A percentile compares a stretch with the other conserved stretches of the same genome.
phyloP scores from a whole-genome alignment of 2,113 vertebrate genomes.

The Eretmochelys imbricata region DNA sequence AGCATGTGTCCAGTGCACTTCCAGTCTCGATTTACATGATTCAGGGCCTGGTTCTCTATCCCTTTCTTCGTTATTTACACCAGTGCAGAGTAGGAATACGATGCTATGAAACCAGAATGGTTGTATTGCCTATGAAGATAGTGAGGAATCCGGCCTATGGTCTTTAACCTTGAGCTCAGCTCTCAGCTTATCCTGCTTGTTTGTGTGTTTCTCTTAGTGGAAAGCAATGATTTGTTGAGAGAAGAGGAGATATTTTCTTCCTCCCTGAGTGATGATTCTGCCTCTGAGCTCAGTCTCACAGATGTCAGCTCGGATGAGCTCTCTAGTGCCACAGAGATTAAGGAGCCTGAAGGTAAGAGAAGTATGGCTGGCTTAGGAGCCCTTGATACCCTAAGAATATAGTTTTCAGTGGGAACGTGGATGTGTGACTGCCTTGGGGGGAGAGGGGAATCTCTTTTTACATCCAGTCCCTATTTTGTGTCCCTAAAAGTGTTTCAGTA shows the following conservation, averaged over 20 bases:
- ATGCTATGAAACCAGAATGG: background rate
- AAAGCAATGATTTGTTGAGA: conserved; percentile 21
- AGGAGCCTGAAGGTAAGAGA: conserved; percentile 25
- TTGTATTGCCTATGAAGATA: background rate
- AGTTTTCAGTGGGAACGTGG: background rate
- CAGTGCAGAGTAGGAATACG: background rate
- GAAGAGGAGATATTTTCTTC: conserved; percentile 15
- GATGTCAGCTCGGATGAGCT: conserved; percentile 79
- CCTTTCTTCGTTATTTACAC: background rate
- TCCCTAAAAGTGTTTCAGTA: background rate
- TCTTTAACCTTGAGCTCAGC: background rate
- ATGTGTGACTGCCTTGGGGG: background rate
- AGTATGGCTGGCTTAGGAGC: background rate
- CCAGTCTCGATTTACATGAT: background rate
- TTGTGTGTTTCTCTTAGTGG: background rate
- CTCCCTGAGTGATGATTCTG: conserved; percentile 59
- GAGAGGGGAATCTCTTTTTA: background rate
- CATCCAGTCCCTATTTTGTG: background rate
- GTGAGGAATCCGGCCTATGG: background rate
- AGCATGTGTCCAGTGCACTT: background rate
- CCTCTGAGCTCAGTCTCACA: conserved; percentile 80
- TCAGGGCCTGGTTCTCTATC: background rate
- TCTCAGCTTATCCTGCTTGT: background rate
- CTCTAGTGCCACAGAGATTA: conserved; percentile 70
- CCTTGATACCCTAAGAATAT: background rate